Evolutionary conservation across 2,888 invertebrate genomes (phyloP), one percentile per base, ranked within the genome.

Genomic region (Pheosia tremula): DNA sequence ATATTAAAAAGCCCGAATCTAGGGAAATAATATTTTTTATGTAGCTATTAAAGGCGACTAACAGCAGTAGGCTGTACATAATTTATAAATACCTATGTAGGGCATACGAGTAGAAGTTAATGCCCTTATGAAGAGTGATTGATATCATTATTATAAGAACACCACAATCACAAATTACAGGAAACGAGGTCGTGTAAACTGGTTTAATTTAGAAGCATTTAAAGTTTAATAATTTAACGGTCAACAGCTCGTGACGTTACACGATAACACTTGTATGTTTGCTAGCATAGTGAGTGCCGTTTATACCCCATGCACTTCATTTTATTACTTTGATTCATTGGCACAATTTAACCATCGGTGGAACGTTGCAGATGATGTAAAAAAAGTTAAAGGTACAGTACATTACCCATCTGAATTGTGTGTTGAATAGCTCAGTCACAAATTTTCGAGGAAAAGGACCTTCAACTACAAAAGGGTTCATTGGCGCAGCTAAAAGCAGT

Each of bases 151-250:
- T 9, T 47, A 4, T 47, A 24, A 24, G 47, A 47, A 47, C 11
- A n/a, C 38, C 61, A 50, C 13, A 41, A 53, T 9, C 39, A 10
- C 8, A 39, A 58, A 55, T 41, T 59, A 13, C 41, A 43, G 7
- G 13, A 60, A 66, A 71, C 37, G 56, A 54, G 74, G 67, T 64
- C 60, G 36, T 24, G 58, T 74, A 61, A 64, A 74, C 57, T 45
- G 36, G 53, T 57, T 56, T 59, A 52, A 7, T 57, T 61, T 61
- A 59, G 45, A 57, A 57, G n/a, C 54, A 58, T 58, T 58, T 61
- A 53, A n/a, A 53, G 53, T 53, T 53, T 57, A 60, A 58, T 59
- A 60, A 60, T 60, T 59, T 58, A 70, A 41, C 60, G 70, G 66
- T 59, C 73, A 61, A 59, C 53, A 47, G 37, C 63, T 11, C 54